phyloP scores from a whole-genome alignment of 2,797 vertebrate genomes.

The Coracias cyanogaster region DNA sequence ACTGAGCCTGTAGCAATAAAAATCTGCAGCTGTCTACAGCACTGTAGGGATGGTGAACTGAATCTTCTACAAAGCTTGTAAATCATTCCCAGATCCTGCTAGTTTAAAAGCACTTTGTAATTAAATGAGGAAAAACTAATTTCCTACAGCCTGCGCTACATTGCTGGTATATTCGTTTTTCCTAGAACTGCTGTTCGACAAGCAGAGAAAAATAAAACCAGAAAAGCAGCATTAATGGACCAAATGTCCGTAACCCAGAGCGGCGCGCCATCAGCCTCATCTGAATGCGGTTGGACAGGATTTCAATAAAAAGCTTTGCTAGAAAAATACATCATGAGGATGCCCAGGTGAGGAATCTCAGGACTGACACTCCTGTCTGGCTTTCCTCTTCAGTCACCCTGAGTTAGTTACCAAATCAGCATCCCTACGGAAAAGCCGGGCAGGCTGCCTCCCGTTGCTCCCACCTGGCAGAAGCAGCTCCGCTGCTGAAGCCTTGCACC shows the following conservation, averaged over 20 bases:
- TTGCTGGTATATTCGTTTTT: background rate
- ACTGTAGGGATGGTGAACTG: background rate
- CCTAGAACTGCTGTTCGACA: background rate
- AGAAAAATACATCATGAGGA: background rate
- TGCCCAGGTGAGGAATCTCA: background rate
- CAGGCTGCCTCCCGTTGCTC: background rate
- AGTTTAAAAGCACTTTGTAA: background rate
- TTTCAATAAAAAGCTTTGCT: background rate
- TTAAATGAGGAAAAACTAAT: background rate
- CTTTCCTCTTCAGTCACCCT: background rate
- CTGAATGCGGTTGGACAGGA: background rate
- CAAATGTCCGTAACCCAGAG: background rate
- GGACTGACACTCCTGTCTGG: background rate
- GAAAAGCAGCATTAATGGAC: background rate
- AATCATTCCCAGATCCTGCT: background rate
- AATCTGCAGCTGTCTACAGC: background rate
- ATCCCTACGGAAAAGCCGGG: background rate
- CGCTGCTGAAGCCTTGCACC: background rate
- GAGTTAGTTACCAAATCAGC: background rate
- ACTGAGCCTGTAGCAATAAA: background rate
- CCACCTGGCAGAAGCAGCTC: background rate
- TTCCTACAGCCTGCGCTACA: background rate
- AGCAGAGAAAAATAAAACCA: background rate
- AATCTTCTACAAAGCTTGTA: background rate
- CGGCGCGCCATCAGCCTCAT: fast-evolving